Evolutionary conservation across 2,797 vertebrate species (phyloP), one percentile per base, ranked within the genome.

Genomic region (Lacerta viridis): DNA sequence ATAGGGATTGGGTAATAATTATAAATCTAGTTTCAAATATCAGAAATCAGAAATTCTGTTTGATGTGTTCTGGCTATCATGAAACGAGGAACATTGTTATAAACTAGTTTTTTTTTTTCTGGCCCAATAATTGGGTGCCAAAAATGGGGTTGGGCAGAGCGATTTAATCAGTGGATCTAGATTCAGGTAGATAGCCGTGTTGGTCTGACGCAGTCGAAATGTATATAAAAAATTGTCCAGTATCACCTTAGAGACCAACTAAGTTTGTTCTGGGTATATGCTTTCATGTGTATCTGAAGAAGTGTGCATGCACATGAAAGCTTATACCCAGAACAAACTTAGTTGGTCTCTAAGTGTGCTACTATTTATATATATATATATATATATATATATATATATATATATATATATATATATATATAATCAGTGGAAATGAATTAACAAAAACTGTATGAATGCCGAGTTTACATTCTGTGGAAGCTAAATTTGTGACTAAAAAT

Each of bases 401-500:
- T 55, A 55, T 55, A 86, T 7, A 1, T 90, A 41, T n/a, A 33
- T 8, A 5, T 1, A 43, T 55, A 55, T 55, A 86, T 7, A 1
- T 90, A 41, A 29, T 69, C 79, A 72, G 23, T 93, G 72, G 81
- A 88, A 36, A 66, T 84, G 46, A 90, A 89, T 74, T 77, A 90
- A 80, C 91, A 33, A 84, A 91, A 90, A 88, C 15, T 88, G 46
- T 91, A n/a, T 76, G 74, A 43, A 8, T 61, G 0, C 20, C 0
- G 0, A 92, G 15, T 15, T 82, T 77, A 25, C 50, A 15, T 78
- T 66, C 75, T 95, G 71, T 43, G 20, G 77, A 82, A 87, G 41
- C 84, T 87, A 72, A 93, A 90, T 50, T 89, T 92, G 25, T 86
- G 87, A 33, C 81, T 96, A 66, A 94, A 88, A 89, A 81, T 72